Base-by-base conservation (phyloP, 1,140 invertebrate genomes). In the Pygmarrhopalites habei region DNA sequence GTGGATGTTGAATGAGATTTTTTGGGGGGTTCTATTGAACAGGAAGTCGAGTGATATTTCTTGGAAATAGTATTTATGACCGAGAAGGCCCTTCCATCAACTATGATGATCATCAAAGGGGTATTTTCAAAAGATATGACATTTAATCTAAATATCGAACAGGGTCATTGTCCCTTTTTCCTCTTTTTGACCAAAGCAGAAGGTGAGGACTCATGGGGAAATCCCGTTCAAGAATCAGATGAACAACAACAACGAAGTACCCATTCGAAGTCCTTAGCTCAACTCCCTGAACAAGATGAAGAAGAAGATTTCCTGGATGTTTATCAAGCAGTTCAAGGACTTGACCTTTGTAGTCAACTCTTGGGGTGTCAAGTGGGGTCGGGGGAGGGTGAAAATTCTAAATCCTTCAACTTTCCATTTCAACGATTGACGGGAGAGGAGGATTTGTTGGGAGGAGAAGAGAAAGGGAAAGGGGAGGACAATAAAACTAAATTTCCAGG, bases 11-110 rank as follows among this genome's bases (percentile, higher is more conserved):
- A n/a, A n/a, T n/a, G n/a, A n/a, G n/a, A n/a, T n/a, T n/a, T n/a
- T n/a, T n/a, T n/a, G n/a, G n/a, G n/a, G n/a, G n/a, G n/a, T n/a
- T n/a, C n/a, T n/a, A n/a, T n/a, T n/a, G n/a, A n/a, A n/a, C n/a
- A n/a, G n/a, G n/a, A 7, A 39, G 58, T 25, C 29, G 68, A 30
- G 58, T 55, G 2, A 62, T 64, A 21, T 26, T 17, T 0, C 47
- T 69, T 15, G 68, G 68, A 15, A 39, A 64, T 19, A 66, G 64
- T 29, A 61, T 69, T 25, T 69, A 69, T 43, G 68, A 69, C 21
- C 52, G 58, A 41, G 57, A 64, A 30, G 66, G 66, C 52, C 56
- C 56, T 14, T 29, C 26, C 29, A 55, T 55, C 14, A 28, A 21
- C 3, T 55, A 55, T 26, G 51, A 55, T 23, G 51, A 55, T 32